Percentiles rank a stretch among this genome's conserved stretches.
phyloP scores from a whole-genome alignment of 1,140 invertebrate species.

The Conopomorpha cramerella region DNA sequence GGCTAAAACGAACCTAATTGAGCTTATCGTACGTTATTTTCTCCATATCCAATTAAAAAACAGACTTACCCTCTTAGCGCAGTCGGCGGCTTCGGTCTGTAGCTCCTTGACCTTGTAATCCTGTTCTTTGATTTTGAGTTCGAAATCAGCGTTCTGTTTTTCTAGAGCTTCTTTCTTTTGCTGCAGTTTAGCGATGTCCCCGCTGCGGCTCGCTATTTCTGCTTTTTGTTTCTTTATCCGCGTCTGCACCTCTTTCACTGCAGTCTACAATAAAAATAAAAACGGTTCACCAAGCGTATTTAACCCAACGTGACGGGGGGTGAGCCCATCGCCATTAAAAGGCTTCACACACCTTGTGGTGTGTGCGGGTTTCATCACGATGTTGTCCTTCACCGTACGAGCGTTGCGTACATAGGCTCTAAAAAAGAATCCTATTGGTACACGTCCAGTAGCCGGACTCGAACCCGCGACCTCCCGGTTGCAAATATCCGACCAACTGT shows the following conservation, averaged over 20 bases:
- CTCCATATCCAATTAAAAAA: no score
- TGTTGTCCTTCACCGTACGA: no score
- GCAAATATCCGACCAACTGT: no score
- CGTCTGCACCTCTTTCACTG: conserved; percentile 62
- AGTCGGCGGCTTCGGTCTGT: conserved; percentile 46
- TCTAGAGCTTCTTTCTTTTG: conserved; percentile 71
- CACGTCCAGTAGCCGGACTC: no score
- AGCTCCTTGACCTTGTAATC: conserved; percentile 72
- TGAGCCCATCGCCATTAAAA: no score
- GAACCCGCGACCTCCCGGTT: no score
- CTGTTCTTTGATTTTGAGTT: conserved; percentile 80
- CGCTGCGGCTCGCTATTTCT: conserved; percentile 73
- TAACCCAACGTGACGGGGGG: no score
- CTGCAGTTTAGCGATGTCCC: conserved; percentile 70
- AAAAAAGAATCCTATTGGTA: no score
- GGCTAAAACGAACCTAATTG: not conserved
- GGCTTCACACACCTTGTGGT: no score
- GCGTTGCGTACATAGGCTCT: no score
- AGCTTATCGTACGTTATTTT: not conserved
- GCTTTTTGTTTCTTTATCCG: conserved; percentile 78
- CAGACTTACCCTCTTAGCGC: conserved; percentile 28
- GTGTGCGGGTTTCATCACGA: no score
- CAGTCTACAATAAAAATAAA: conserved; percentile 35
- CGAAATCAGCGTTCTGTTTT: conserved; percentile 67
- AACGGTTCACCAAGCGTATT: no score